Evolutionary conservation across 2,888 invertebrate species (phyloP).

Genomic region (Drosophila mimetica): DNA sequence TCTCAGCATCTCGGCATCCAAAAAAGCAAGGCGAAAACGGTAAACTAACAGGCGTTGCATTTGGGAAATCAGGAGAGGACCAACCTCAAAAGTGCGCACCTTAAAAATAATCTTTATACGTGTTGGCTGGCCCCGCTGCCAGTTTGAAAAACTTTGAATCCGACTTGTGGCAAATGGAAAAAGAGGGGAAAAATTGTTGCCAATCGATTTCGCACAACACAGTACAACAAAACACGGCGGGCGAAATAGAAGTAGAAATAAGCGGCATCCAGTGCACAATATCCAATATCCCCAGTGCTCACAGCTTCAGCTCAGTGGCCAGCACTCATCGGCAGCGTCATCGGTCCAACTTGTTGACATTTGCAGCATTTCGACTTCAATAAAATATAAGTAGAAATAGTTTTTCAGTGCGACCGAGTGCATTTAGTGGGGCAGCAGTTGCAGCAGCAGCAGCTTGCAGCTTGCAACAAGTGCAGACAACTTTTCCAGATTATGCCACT

Average conservation of each 20-base stretch:
- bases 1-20: constrained; percentile 34
- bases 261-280: constrained; percentile 56
- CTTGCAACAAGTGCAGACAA: constrained; percentile 73
- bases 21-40: constrained; percentile 63
- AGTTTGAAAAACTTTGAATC: constrained; percentile 33
- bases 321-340: constrained; percentile 54
- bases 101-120: constrained; percentile 78
- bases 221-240: neutral
- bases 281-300: constrained; percentile 26
- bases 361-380: constrained; percentile 70
- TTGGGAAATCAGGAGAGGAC: constrained; percentile 80
- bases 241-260: constrained; percentile 56
- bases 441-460: constrained; percentile 32
- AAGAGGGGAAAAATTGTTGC: constrained; percentile 69
- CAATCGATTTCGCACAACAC: constrained; percentile 67
- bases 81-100: constrained; percentile 80
- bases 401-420: constrained; percentile 55
- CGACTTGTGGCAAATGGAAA: constrained; percentile 52
- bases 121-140: constrained; percentile 61
- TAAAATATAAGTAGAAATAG: constrained; percentile 77
- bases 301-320: constrained; percentile 22
- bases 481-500: constrained; percentile 60
- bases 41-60: constrained; percentile 80
- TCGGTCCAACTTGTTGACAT: constrained; percentile 75
- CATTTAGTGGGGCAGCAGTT: constrained; percentile 63